Evolutionary conservation across 2,113 vertebrate species (phyloP), one percentile per base, ranked within the genome.

Genomic region (Megaceryle torquata): DNA sequence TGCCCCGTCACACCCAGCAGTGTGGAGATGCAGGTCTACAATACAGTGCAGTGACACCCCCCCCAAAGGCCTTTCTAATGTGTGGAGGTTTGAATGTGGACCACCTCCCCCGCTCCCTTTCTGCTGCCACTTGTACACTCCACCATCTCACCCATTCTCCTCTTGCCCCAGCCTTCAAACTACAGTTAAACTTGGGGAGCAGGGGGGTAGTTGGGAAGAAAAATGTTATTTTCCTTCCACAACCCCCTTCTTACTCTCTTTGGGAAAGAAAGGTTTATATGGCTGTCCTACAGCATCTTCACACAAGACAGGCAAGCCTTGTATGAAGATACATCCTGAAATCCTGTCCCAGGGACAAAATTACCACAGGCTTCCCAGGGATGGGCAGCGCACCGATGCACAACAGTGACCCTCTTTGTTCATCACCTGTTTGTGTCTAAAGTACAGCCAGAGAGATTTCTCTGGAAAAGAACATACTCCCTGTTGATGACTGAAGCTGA

Each of bases 161-260:
- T 54, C 61, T 48, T 21, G 28, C 28, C n/a, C 29, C 28, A 31
- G 8, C 54, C 28, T 54, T 70, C 57, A 41, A 57, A 60, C 50
- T 29, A 51, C 19, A 65, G n/a, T 10, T 14, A 1, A 6, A 29
- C 39, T 39, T 13, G 22, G 7, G 7, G 3, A 4, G 2, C 5
- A 7, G 9, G 15, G 13, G 13, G 22, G 18, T 5, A 25, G 50
- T 26, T 51, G 50, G 13, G 24, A 51, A 51, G n/a, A 72, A n/a
- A 24, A 25, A 19, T 13, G 24, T 43, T 50, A 17, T 16, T 77
- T 72, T 60, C 35, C 13, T 54, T 68, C 60, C n/a, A 51, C 41
- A 33, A 48, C 22, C 10, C 3, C 16, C 5, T 63, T 56, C 41
- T 24, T 75, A 35, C 15, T 68, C 31, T 80, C 17, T 46, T 37